Percentiles rank a stretch among this genome's conserved stretches.
phyloP scores from a whole-genome alignment of 2,797 vertebrate genomes.

The Vireo griseus region DNA sequence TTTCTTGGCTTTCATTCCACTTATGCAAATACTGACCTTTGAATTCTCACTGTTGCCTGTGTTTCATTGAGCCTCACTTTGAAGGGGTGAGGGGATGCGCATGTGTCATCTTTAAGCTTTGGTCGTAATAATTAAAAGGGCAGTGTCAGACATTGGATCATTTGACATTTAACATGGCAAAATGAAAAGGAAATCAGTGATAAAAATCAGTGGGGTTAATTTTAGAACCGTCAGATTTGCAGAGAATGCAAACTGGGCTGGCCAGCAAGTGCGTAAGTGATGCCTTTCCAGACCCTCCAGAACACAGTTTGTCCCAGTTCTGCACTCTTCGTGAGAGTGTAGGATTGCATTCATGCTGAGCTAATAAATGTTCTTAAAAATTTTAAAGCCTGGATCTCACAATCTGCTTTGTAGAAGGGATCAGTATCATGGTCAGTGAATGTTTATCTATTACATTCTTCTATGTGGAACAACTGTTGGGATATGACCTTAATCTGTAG shows the following conservation, averaged over 20 bases:
- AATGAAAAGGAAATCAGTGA: not conserved
- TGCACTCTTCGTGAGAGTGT: not conserved
- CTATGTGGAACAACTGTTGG: not conserved
- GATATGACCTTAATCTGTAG: conserved; percentile 36
- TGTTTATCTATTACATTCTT: not conserved
- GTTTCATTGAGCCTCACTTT: not conserved
- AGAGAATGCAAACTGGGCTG: not conserved
- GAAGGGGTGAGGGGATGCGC: not conserved
- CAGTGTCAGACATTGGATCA: not conserved
- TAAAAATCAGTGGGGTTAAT: not conserved
- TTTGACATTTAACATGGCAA: conserved; percentile 10
- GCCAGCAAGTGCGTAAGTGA: not conserved
- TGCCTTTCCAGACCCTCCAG: not conserved
- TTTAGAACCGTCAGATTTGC: not conserved
- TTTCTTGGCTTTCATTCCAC: conserved; percentile 52
- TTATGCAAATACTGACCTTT: conserved; percentile 70
- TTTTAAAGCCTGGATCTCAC: not conserved
- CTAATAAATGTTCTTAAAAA: conserved; percentile 1
- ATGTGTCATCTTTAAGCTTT: not conserved
- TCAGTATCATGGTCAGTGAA: not conserved
- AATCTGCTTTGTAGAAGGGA: not conserved
- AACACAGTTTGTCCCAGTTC: not conserved
- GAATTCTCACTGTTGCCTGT: conserved; percentile 5
- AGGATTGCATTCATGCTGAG: not conserved
- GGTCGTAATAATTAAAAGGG: conserved; percentile 54